Evolutionary conservation across 2,797 vertebrate species (phyloP).

Genomic region (Sebastes elongatus): DNA sequence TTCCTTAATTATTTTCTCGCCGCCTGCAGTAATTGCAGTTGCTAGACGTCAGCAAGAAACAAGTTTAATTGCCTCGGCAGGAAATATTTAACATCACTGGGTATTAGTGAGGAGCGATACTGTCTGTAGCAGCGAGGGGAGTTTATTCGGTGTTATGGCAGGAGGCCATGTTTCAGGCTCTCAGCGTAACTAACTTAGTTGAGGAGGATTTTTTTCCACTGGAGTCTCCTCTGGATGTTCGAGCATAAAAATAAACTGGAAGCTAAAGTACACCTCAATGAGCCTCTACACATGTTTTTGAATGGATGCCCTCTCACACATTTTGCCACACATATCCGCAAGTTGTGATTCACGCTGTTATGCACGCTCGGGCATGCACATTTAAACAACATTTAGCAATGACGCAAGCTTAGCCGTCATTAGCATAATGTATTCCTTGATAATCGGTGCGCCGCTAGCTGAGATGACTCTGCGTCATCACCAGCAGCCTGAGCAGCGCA

Average conservation of each 20-base stretch:
- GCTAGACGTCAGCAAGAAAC: slow-evolving; percentile 50
- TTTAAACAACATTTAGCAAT: slow-evolving; percentile 58
- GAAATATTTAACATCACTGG: slow-evolving; percentile 56
- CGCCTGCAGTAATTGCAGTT: slow-evolving; percentile 54
- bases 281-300: not conserved
- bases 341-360: not conserved
- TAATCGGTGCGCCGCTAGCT: slow-evolving; percentile 54
- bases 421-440: slow-evolving; percentile 67
- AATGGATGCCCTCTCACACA: not conserved
- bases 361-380: not conserved
- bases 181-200: not conserved
- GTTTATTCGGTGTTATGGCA: not conserved
- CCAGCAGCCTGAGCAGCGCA: not conserved
- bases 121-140: not conserved
- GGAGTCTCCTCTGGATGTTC: not conserved
- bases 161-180: not conserved
- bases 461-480: slow-evolving; percentile 31
- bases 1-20: slow-evolving; percentile 43
- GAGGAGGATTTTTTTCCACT: not conserved
- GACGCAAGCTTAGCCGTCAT: slow-evolving; percentile 44
- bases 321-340: not conserved
- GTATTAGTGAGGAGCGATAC: slow-evolving; percentile 35
- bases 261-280: slow-evolving; percentile 2
- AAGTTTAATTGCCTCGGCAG: slow-evolving; percentile 49
- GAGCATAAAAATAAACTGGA: not conserved